phyloP scores from a whole-genome alignment of 1,140 invertebrate species.

The Orussus abietinus region DNA sequence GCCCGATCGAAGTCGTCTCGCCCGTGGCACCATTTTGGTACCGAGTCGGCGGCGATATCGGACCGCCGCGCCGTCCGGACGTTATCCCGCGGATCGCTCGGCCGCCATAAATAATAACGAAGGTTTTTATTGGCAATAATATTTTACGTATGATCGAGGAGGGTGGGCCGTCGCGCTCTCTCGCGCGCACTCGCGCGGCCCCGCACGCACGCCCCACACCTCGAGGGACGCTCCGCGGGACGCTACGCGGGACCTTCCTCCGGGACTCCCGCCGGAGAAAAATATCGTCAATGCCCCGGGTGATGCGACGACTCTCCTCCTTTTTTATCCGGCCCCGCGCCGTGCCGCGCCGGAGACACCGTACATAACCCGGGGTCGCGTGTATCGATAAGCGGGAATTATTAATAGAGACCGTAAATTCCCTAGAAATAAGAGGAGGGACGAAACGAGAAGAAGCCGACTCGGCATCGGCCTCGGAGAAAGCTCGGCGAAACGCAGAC shows the following conservation, averaged over 20 bases:
- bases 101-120: constrained; percentile 26
- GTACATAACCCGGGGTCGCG: too few species aligned
- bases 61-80: constrained; percentile 5
- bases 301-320: too few species aligned
- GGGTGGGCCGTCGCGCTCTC: constrained; percentile 6
- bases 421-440: too few species aligned
- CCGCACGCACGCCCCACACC: not conserved
- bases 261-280: not conserved
- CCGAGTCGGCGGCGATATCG: constrained; percentile 14
- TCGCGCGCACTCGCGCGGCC: not conserved
- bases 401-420: too few species aligned
- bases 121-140: constrained; percentile 26
- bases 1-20: too few species aligned
- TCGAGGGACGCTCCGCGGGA: not conserved
- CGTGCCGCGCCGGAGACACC: too few species aligned
- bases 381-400: too few species aligned
- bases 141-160: constrained; percentile 21
- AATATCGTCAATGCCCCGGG: not conserved
- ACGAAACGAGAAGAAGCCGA: too few species aligned
- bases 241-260: not conserved
- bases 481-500: too few species aligned
- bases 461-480: too few species aligned
- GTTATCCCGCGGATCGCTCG: constrained; percentile 14
- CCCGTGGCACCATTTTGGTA: too few species aligned
- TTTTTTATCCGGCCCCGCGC: too few species aligned